phyloP scores from a whole-genome alignment of 2,113 vertebrate species.

The rat (Rattus norvegicus) region DNA sequence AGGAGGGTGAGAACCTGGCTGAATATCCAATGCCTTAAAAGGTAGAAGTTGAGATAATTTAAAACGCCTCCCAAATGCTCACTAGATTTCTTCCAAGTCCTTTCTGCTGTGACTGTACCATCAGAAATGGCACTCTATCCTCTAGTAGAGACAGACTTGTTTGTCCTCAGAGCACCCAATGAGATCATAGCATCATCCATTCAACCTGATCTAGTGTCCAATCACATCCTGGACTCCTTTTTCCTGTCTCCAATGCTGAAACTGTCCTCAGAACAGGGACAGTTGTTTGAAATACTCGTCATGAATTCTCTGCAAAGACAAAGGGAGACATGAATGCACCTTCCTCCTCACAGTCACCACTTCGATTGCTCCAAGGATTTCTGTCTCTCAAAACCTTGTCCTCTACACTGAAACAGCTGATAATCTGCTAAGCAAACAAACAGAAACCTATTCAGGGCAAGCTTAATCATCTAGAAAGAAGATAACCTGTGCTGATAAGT shows the following conservation, averaged over 20 bases:
- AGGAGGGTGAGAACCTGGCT: background rate
- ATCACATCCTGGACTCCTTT: background rate
- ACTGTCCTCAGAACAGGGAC: background rate
- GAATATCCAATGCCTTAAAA: background rate
- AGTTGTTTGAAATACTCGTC: background rate
- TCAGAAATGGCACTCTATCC: background rate
- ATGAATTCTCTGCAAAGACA: background rate
- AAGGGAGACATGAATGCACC: background rate
- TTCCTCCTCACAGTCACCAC: background rate
- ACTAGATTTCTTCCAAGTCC: background rate
- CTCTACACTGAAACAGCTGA: background rate
- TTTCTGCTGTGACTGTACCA: background rate
- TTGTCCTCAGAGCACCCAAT: background rate
- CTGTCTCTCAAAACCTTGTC: background rate
- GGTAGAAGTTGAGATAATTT: background rate
- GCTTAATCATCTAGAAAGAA: background rate
- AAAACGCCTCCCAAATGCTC: background rate
- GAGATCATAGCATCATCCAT: background rate
- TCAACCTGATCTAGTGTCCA: background rate
- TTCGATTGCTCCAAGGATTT: background rate
- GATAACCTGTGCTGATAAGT: background rate
- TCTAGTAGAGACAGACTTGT: background rate
- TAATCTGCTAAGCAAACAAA: constrained; percentile 12
- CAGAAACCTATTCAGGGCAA: background rate
- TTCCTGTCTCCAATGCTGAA: background rate